These are phyloP conservation scores for Myotis brandtii DNA, from an alignment of 2,113 vertebrate species.

Conservation along the genomic window DNA sequence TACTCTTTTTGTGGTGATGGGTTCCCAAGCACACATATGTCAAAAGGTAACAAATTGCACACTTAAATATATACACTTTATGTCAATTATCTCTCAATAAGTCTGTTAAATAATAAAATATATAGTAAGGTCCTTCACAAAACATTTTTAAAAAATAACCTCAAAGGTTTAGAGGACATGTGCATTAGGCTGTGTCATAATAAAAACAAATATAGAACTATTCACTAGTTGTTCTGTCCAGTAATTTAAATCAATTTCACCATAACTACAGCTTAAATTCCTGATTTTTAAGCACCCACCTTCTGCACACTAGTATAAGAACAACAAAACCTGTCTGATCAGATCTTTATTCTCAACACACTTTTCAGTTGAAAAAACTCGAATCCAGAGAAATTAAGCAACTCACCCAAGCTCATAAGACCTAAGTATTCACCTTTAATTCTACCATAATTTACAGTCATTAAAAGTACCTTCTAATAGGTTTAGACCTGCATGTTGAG, in stretches of 20 bases:
- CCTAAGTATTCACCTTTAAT: background rate
- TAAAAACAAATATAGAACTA: background rate
- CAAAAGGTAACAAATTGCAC: background rate
- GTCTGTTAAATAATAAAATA: background rate
- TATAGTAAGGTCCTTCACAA: background rate
- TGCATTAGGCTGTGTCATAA: background rate
- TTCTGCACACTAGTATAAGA: background rate
- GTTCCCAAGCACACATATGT: background rate
- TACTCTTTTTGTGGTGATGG: background rate
- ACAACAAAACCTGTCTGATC: background rate
- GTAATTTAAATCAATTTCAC: background rate
- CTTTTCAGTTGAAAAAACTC: background rate
- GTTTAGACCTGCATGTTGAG: background rate
- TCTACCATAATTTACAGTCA: background rate
- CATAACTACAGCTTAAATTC: background rate
- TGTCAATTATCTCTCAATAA: background rate
- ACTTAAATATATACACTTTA: background rate
- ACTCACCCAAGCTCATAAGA: background rate
- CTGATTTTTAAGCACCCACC: slow-evolving; percentile 12
- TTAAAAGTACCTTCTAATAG: background rate
- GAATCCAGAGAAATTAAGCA: background rate
- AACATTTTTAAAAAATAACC: background rate
- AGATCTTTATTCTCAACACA: background rate
- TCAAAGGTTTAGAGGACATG: background rate
- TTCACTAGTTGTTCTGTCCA: background rate